A percentile compares a stretch with the other conserved stretches of the same genome.
These are phyloP conservation scores for Drosophila pseudoobscura DNA, from an alignment of 1,140 invertebrate genomes.

Conservation along the genomic window DNA sequence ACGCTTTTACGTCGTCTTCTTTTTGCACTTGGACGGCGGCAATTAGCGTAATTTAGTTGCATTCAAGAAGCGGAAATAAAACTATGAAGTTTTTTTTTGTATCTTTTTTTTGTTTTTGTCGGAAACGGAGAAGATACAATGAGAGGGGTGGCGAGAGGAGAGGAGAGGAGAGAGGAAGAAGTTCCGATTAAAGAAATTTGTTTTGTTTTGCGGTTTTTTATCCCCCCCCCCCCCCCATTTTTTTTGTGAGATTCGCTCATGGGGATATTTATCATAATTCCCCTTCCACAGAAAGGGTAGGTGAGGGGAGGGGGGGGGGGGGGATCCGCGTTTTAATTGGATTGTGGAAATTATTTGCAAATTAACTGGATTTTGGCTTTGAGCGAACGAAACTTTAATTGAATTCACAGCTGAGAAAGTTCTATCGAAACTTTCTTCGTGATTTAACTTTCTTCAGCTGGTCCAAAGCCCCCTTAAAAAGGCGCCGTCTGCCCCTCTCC, in stretches of 20 bases:
- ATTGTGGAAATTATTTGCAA: constrained; percentile 36
- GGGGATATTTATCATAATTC: constrained; percentile 42
- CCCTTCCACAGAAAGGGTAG: neutral
- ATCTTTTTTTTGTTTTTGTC: constrained; percentile 5
- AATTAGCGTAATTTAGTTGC: constrained; percentile 81
- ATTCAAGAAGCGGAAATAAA: constrained; percentile 75
- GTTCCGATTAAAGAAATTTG: constrained; percentile 41
- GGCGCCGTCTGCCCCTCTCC: too few species aligned
- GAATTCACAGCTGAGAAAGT: constrained; percentile 57
- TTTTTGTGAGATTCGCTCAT: constrained; percentile 17
- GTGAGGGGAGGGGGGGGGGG: neutral
- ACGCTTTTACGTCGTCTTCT: constrained; percentile 41
- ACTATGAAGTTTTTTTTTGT: constrained; percentile 50
- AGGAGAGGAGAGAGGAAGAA: constrained; percentile 3
- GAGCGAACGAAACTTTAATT: constrained; percentile 67
- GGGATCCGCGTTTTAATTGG: constrained; percentile 30
- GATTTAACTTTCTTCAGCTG: constrained; percentile 48
- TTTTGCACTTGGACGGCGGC: constrained; percentile 41
- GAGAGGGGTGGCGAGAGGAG: too few species aligned
- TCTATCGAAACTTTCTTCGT: constrained; percentile 47
- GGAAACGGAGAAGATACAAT: neutral
- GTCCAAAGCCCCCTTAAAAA: constrained; percentile 12
- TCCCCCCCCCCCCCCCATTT: neutral
- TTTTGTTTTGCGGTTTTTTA: constrained; percentile 36
- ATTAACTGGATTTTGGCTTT: constrained; percentile 47